Base-by-base conservation (phyloP, 1,140 invertebrate species). In the Listronotus bonariensis region DNA sequence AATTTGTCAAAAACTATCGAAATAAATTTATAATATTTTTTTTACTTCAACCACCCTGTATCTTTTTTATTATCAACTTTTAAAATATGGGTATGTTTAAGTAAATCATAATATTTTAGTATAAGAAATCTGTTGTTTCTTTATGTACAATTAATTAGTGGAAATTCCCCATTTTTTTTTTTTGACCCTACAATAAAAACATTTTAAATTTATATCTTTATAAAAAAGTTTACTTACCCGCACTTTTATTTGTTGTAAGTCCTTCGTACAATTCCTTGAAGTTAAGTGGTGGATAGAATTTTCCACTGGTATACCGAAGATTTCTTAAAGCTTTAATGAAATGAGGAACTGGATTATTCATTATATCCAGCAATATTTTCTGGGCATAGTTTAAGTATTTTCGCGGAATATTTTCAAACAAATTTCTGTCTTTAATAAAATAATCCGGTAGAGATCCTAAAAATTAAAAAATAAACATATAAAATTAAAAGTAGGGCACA, bases 391-490 rank as follows among this genome's bases (percentile, higher is more conserved):
- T 72, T 1, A 92, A 68, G 38, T 88, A 81, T 6, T 86, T 83
- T 51, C 81, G 82, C 0, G 88, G 86, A 51, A 90, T 86, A 51
- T 84, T 86, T 71, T 87, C 85, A 61, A 92, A 87, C 18, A 92
- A 79, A 79, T 93, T 92, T 59, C 87, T 86, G 26, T 81, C 82
- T 52, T 82, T 81, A 20, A 92, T 82, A 72, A 92, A 92, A 74
- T 89, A 93, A 72, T 91, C 87, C 7, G 82, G 83, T 59, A 92
- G 79, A 0, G 82, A 74, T 60, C 84, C 84, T 62, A 11, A 34
- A 43, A 53, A 12, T 48, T 5, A 20, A 18, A 31, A 7, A 34
- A 14, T 18, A 31, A 3, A 14, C 14, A n/a, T n/a, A n/a, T 31
- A 20, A 36, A 36, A 36, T 36, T 8, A 36, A 26, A 26, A 26